Evolutionary conservation across 2,888 invertebrate genomes (phyloP), one percentile per base, ranked within the genome.

Genomic region (Sminthurinus aureus): DNA sequence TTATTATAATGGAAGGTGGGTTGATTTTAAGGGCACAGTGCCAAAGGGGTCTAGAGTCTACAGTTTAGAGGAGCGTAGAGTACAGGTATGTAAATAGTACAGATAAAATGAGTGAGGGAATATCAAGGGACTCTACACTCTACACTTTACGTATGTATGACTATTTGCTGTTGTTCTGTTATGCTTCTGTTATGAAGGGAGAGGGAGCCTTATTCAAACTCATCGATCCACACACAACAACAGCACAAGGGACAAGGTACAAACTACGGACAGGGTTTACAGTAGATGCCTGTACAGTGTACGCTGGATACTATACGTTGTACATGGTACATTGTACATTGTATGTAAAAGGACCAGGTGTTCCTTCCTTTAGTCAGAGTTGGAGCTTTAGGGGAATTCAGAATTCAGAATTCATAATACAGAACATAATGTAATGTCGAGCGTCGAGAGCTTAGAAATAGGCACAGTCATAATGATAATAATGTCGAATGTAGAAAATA

Each of bases 381-480:
- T 80, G 20, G 66, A 81, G 81, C 81, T 81, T n/a, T 74, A 81
- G 81, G 81, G 81, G 81, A 81, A 81, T 81, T 81, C 66, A 74
- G 4, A 38, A 50, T 71, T 71, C 50, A 80, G 38, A 38, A 38
- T n/a, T 50, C 79, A 66, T 66, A 4, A 66, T 18, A 66, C 38
- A 38, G 6, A 38, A 38, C 6, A 6, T 38, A 38, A 38, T 38
- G 38, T 38, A 38, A 71, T 71, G 71, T 13, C 24, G 67, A 22
- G 22, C 3, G 67, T 12, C 38, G 38, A 38, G 38, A 38, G 38
- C 38, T 38, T 38, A 38, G 38, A 38, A 38, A 38, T 38, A 38
- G 38, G 38, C 38, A 38, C 38, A 38, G 38, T 38, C 38, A 38
- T 38, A 38, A 38, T 38, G 6, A 6, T 38, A 38, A 38, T 38